Percentiles rank a stretch among this genome's conserved stretches.
phyloP scores from a whole-genome alignment of 2,888 invertebrate species.

The Synergus itoensis region DNA sequence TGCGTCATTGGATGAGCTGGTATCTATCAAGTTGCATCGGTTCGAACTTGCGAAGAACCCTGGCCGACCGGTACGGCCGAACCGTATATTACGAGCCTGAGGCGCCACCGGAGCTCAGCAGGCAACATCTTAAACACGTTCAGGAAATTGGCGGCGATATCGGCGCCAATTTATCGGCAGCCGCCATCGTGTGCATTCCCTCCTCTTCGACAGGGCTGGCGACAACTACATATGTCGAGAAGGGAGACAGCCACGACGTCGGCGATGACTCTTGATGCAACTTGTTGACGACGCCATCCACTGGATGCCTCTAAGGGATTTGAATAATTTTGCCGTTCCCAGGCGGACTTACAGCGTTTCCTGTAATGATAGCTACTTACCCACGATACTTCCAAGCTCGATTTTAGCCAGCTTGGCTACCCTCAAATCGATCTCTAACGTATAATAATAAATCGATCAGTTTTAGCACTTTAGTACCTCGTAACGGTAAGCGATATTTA shows the following conservation, averaged over 20 bases:
- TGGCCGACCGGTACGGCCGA: slow-evolving; percentile 47
- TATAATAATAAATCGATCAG: background rate
- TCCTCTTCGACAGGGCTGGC: slow-evolving; percentile 8
- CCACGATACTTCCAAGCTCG: background rate
- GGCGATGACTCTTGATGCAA: slow-evolving; percentile 59
- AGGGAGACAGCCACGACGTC: slow-evolving; percentile 29
- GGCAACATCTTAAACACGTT: slow-evolving; percentile 69
- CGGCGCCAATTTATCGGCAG: slow-evolving; percentile 71
- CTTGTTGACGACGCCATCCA: slow-evolving; percentile 60
- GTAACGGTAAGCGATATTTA: slow-evolving; percentile 1
- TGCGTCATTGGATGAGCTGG: slow-evolving; percentile 1
- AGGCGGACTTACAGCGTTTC: slow-evolving; percentile 68
- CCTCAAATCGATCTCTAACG: background rate
- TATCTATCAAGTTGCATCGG: background rate
- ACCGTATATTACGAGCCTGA: slow-evolving; percentile 54
- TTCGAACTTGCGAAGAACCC: background rate
- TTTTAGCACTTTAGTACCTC: slow-evolving; percentile 15
- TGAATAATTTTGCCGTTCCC: slow-evolving; percentile 74
- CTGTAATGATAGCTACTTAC: slow-evolving; percentile 72
- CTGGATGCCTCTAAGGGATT: slow-evolving; percentile 62
- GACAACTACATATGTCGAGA: slow-evolving; percentile 26
- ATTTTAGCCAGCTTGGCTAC: background rate
- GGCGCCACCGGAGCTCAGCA: slow-evolving; percentile 55
- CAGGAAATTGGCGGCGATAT: slow-evolving; percentile 74
- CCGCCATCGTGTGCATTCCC: slow-evolving; percentile 44